Evolutionary conservation across 1,140 invertebrate genomes (phyloP).

Genomic region (Scaptomyza hsui): DNA sequence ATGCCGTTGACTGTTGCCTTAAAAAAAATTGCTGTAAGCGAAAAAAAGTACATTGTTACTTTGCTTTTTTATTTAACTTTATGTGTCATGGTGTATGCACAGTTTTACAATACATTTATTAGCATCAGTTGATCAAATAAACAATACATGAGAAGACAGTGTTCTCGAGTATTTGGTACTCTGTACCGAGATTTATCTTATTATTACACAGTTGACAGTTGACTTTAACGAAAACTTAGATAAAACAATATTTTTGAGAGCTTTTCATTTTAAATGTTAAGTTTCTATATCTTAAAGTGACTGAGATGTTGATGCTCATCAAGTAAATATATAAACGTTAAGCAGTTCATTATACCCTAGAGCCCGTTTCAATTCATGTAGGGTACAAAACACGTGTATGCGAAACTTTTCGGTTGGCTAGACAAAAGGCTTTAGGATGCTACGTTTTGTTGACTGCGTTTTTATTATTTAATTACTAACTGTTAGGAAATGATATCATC

Average conservation of each 20-base stretch:
- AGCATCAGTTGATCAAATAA: slow-evolving; percentile 22
- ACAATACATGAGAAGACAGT: background rate
- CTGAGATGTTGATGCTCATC: too few species aligned
- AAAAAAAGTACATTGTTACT: slow-evolving; percentile 29
- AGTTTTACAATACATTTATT: slow-evolving; percentile 25
- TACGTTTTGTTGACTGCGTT: too few species aligned
- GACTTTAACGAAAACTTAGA: too few species aligned
- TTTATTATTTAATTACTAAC: too few species aligned
- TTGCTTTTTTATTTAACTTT: slow-evolving; percentile 32
- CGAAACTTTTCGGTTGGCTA: background rate
- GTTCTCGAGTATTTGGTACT: background rate
- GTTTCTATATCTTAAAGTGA: too few species aligned
- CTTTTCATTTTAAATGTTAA: too few species aligned
- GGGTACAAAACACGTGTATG: slow-evolving; percentile 14
- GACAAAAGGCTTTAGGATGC: slow-evolving; percentile 1
- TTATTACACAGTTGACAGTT: too few species aligned
- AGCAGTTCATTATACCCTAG: too few species aligned
- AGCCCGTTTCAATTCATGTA: background rate
- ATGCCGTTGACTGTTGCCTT: slow-evolving; percentile 50
- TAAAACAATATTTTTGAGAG: too few species aligned
- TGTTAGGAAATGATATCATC: too few species aligned
- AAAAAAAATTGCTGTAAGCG: slow-evolving; percentile 17
- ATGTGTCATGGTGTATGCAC: slow-evolving; percentile 27
- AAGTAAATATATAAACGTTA: too few species aligned
- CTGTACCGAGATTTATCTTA: too few species aligned